These are phyloP conservation scores for Myathropa florea DNA, from an alignment of 2,888 invertebrate species.

Conservation along the genomic window DNA sequence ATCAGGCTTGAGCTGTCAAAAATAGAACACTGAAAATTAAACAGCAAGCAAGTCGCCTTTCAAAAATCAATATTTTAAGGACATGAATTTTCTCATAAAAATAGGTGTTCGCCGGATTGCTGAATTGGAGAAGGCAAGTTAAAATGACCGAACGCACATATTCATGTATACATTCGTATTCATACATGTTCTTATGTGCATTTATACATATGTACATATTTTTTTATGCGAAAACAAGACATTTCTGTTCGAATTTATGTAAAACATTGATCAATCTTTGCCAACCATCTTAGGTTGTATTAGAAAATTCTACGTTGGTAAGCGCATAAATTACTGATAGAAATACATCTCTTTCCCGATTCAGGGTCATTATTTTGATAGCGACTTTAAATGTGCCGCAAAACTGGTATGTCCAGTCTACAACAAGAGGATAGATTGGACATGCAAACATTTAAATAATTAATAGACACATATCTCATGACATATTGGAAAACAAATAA, in stretches of 20 bases:
- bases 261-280: background rate
- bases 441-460: background rate
- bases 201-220: too few species aligned
- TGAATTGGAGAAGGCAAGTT: too few species aligned
- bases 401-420: background rate
- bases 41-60: too few species aligned
- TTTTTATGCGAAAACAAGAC: too few species aligned
- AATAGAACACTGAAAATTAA: too few species aligned
- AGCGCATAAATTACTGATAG: background rate
- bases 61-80: too few species aligned
- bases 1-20: too few species aligned
- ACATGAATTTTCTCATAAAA: too few species aligned
- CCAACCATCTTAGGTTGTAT: background rate
- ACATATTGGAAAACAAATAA: background rate
- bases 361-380: background rate
- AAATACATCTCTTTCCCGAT: background rate
- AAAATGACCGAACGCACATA: too few species aligned
- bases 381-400: background rate
- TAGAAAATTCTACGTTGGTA: background rate
- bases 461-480: background rate
- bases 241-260: background rate
- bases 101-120: too few species aligned
- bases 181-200: too few species aligned
- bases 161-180: too few species aligned
- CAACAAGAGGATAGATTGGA: background rate